Conservation (phyloP, 2,888 invertebrate species). For the Diloba caeruleocephala region DNA sequence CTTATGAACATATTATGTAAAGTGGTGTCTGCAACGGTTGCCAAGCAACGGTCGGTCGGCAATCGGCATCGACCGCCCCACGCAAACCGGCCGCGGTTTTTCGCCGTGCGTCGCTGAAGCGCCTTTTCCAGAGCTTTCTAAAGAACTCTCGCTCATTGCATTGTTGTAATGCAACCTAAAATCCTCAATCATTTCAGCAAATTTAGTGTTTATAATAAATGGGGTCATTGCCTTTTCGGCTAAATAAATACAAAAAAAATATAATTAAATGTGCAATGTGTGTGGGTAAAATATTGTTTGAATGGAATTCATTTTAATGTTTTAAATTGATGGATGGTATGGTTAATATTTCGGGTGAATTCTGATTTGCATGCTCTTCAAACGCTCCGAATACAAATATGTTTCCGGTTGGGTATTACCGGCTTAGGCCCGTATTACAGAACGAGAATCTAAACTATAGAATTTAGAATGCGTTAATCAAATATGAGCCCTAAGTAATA, state of each 20-base stretch:
- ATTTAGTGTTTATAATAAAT: constrained; percentile 14
- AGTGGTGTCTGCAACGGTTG: constrained; percentile 57
- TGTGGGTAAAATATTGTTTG: no score
- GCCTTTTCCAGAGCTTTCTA: constrained; percentile 70
- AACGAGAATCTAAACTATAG: no score
- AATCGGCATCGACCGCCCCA: constrained; percentile 59
- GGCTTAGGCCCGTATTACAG: no score
- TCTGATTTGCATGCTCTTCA: no score
- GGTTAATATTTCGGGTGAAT: no score
- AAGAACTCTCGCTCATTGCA: constrained; percentile 63
- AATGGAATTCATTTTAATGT: no score
- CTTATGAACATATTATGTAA: constrained; percentile 4
- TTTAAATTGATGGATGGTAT: no score
- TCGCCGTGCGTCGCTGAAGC: constrained; percentile 11
- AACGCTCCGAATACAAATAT: no score
- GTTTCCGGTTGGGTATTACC: no score
- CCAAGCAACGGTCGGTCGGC: constrained; percentile 75
- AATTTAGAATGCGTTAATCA: no score
- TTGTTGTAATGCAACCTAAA: constrained; percentile 14
- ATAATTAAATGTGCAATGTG: no score
- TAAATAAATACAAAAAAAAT: not conserved
- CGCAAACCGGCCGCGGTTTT: constrained; percentile 34
- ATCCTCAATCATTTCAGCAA: not conserved
- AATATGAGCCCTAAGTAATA: no score
- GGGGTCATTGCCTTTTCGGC: not conserved